Base-by-base conservation (phyloP, 2,797 vertebrate genomes). In the Sorex maritimensis region DNA sequence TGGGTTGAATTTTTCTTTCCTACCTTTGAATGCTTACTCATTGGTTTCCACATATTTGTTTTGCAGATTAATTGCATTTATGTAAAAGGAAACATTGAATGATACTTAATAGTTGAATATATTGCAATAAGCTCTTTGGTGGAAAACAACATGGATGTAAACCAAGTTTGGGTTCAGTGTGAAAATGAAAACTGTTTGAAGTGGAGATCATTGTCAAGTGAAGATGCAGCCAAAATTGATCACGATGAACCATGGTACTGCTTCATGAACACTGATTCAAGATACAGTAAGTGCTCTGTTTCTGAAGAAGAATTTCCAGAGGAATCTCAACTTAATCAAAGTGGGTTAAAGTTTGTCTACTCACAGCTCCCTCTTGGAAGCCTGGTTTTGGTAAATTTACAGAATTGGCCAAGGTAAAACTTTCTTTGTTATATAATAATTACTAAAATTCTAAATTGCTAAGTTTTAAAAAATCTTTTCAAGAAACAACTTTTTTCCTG, bases 181-280 rank as follows among this genome's bases (percentile, higher is more conserved):
- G 93, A 97, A 81, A 96, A 97, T 87, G 84, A 89, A 41, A 96
- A 71, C 73, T 96, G 72, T 96, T 96, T 98, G 72, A 98, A 98
- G 72, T 81, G 63, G 95, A 94, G 95, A 77, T 23, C 95, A 15
- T 89, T 98, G 94, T 86, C 94, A 86, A 96, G 46, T 85, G 92
- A 92, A 28, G 92, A 94, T 87, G 63, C 83, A 71, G 23, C 82
- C 28, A 49, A 23, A 63, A 11, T 97, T 95, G 93, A 94, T 81
- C 92, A 14, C 83, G 90, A 5, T 71, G 41, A 97, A n/a, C 93
- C 91, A 0, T 96, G 95, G 89, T 98, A 92, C 63, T 98, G 94
- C 26, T 71, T 88, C 86, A 94, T 96, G 95, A 97, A 93, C 73
- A 34, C 44, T 58, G 81, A 97, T 58, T 44, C 74, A 61, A 94